Percentiles rank a stretch among this genome's conserved stretches.
Evolutionary conservation across 1,140 invertebrate species (phyloP).

Genomic region (Calephelis virginiensis): DNA sequence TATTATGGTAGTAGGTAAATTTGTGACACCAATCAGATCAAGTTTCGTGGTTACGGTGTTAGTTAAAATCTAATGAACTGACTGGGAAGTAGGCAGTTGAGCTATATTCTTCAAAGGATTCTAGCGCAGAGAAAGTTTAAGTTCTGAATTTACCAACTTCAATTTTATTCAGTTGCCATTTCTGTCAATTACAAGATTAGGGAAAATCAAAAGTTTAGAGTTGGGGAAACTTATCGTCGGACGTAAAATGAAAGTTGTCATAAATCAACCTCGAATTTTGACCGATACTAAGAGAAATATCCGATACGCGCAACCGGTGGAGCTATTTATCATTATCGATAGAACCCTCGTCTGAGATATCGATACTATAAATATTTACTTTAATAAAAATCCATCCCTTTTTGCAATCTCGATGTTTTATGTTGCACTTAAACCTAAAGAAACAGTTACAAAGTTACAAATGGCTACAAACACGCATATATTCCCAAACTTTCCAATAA

Average conservation of each 20-base stretch:
- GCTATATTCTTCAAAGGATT: too few relatives aligned
- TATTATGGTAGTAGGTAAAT: too few relatives aligned
- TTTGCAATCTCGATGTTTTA: conserved; percentile 67
- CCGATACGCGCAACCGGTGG: conserved; percentile 53
- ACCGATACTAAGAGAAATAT: conserved; percentile 58
- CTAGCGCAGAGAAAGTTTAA: conserved; percentile 35
- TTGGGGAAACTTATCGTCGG: conserved; percentile 34
- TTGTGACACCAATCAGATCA: too few relatives aligned
- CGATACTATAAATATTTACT: conserved; percentile 78
- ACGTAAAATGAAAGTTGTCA: conserved; percentile 23
- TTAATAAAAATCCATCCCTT: conserved; percentile 77
- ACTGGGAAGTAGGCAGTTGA: too few relatives aligned
- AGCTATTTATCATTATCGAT: conserved; percentile 67
- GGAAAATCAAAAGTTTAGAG: conserved; percentile 29
- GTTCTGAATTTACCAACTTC: conserved; percentile 68
- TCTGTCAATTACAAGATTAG: conserved; percentile 33
- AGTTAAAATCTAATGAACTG: too few relatives aligned
- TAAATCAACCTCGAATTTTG: conserved; percentile 62
- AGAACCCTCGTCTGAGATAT: conserved; percentile 70
- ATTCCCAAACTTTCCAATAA: too few relatives aligned
- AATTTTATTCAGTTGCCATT: conserved; percentile 43
- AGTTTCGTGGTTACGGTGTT: too few relatives aligned
- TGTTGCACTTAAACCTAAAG: conserved; percentile 56
- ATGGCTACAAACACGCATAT: too few relatives aligned
- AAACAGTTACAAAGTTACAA: conserved; percentile 34